phyloP scores from a whole-genome alignment of 2,113 vertebrate species.

The Cyprinodon brontotheroides region DNA sequence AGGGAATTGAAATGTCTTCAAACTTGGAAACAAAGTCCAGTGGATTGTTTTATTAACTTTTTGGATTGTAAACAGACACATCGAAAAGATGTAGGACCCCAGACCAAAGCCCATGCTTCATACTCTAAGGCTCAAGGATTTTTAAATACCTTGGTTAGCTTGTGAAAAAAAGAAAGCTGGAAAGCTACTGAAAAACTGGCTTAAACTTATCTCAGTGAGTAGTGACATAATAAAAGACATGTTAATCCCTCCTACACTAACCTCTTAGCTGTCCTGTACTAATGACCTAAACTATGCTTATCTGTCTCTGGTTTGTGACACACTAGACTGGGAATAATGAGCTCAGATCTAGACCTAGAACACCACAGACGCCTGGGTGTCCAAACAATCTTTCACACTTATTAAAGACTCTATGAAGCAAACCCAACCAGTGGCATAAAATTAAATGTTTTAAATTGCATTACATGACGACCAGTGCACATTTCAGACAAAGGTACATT shows the following conservation, averaged over 20 bases:
- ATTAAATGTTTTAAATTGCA: constrained; percentile 7
- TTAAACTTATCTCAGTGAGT: constrained; percentile 50
- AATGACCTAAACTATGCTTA: constrained; percentile 56
- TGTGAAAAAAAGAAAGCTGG: constrained; percentile 11
- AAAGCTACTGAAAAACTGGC: constrained; percentile 9
- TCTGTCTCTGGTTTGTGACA: constrained; percentile 43
- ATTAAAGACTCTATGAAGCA: constrained; percentile 11
- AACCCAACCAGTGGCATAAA: neutral
- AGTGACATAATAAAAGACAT: constrained; percentile 46
- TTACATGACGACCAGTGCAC: constrained; percentile 16
- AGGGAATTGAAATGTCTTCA: no score
- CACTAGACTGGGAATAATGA: constrained; percentile 35
- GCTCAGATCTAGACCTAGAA: constrained; percentile 27
- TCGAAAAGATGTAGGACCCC: no score
- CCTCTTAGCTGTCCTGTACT: constrained; percentile 29
- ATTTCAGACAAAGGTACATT: constrained; percentile 20
- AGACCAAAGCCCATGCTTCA: neutral
- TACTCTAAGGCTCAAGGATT: constrained; percentile 14
- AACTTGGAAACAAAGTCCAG: no score
- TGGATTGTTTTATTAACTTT: no score
- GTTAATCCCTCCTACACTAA: constrained; percentile 46
- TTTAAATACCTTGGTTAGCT: constrained; percentile 40
- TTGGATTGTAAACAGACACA: no score
- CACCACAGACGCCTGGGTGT: constrained; percentile 19
- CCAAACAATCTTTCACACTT: constrained; percentile 17